Conservation (phyloP, 2,888 invertebrate species). For the Mythimna vitellina region DNA sequence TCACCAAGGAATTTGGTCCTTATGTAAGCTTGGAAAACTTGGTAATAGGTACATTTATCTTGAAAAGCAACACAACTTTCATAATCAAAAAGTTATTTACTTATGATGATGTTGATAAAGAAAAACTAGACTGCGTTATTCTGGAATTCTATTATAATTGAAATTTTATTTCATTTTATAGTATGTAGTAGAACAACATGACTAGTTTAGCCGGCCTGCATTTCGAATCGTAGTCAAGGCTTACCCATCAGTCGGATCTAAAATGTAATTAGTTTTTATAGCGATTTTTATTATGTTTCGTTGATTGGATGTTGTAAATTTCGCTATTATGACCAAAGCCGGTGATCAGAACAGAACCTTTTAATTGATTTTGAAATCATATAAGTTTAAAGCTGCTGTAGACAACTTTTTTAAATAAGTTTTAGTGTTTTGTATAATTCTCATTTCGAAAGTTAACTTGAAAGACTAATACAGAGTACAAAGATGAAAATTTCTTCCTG, state of each 20-base stretch:
- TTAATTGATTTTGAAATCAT: constrained; percentile 58
- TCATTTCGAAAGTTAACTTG: constrained; percentile 1
- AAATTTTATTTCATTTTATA: constrained; percentile 15
- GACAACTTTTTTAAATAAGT: neutral
- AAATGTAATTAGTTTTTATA: constrained; percentile 67
- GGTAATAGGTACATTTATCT: constrained; percentile 4
- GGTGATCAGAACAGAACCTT: constrained; percentile 57
- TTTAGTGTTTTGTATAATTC: constrained; percentile 3
- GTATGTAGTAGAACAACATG: constrained; percentile 28
- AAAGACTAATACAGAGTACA: constrained; percentile 9
- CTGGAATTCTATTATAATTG: neutral
- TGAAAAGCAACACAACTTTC: neutral
- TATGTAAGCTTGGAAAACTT: constrained; percentile 1
- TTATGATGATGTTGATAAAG: no score
- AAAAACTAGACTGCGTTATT: neutral
- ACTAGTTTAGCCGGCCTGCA: constrained; percentile 50
- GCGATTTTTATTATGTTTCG: constrained; percentile 66
- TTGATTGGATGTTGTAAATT: constrained; percentile 69
- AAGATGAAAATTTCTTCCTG: constrained; percentile 12
- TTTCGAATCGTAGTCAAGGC: constrained; percentile 60
- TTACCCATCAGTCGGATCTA: constrained; percentile 55
- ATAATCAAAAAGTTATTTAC: no score
- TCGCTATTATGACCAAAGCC: constrained; percentile 61
- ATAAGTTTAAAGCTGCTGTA: constrained; percentile 27
- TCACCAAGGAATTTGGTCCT: constrained; percentile 26